Conservation (phyloP, 1,140 invertebrate species). For the Bombus balteatus region DNA sequence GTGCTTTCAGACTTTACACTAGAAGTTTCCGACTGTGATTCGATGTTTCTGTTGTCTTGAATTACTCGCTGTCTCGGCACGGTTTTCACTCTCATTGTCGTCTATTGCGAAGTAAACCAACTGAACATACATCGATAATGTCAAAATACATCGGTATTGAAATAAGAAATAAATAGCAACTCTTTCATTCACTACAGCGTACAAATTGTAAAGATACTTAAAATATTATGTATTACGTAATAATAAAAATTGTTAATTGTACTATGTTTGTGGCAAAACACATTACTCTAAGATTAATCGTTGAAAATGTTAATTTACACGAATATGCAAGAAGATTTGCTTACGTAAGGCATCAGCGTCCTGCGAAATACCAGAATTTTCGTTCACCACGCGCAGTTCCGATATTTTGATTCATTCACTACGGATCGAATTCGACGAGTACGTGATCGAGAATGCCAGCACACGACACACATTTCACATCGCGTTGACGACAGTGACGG, state of each 20-base stretch:
- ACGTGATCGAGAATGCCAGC: not conserved
- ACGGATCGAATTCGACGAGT: not conserved
- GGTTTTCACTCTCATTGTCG: slow-evolving; percentile 74
- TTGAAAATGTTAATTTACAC: no score
- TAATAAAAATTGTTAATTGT: not conserved
- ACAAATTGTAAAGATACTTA: not conserved
- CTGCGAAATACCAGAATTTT: not conserved
- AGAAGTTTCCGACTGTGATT: slow-evolving; percentile 10
- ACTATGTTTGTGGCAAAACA: no score
- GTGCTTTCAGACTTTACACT: not conserved
- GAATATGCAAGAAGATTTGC: not conserved
- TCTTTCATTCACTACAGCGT: not conserved
- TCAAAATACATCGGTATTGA: not conserved
- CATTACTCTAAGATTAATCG: no score
- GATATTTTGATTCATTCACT: not conserved
- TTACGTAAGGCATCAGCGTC: not conserved
- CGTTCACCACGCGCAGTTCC: not conserved
- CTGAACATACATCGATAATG: not conserved
- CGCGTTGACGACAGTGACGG: slow-evolving; percentile 48
- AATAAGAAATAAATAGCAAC: not conserved
- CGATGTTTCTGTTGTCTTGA: slow-evolving; percentile 14
- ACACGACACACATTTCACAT: slow-evolving; percentile 28
- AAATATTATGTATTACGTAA: not conserved
- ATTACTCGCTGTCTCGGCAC: slow-evolving; percentile 61
- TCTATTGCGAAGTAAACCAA: no score